Percentiles rank a stretch among this genome's conserved stretches.
These are phyloP conservation scores for Blastobasis adustella DNA, from an alignment of 2,888 invertebrate genomes.

Conservation along the genomic window DNA sequence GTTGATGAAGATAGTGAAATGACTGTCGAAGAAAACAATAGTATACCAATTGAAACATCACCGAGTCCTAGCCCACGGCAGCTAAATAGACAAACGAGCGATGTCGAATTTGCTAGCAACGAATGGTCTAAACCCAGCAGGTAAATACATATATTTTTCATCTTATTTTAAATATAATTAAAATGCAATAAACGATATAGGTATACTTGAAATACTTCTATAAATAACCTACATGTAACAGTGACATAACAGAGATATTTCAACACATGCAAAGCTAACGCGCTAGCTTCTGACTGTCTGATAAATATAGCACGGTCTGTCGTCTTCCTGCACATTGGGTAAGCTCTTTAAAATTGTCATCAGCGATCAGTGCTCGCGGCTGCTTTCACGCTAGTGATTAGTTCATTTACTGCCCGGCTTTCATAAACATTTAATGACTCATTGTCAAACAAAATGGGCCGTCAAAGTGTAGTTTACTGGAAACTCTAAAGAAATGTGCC, in stretches of 20 bases:
- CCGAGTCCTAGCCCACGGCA: constrained; percentile 58
- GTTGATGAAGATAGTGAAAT: constrained; percentile 50
- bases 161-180: not conserved
- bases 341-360: constrained; percentile 72
- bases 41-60: constrained; percentile 56
- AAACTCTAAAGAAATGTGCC: constrained; percentile 40
- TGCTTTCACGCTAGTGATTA: constrained; percentile 66
- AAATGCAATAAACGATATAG: constrained; percentile 2
- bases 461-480: constrained; percentile 26
- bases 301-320: constrained; percentile 64
- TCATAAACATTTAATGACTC: constrained; percentile 51
- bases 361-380: constrained; percentile 68
- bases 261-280: constrained; percentile 65
- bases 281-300: constrained; percentile 61
- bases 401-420: constrained; percentile 57
- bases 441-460: constrained; percentile 34
- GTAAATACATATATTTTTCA: constrained; percentile 35
- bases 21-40: constrained; percentile 36
- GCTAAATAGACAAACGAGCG: constrained; percentile 31
- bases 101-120: constrained; percentile 36
- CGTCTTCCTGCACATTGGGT: constrained; percentile 65
- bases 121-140: constrained; percentile 70
- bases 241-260: constrained; percentile 58
- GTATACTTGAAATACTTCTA: constrained; percentile 17
- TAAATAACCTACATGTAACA: constrained; percentile 38